Percentiles rank a stretch among this genome's conserved stretches.
These are phyloP conservation scores for Metallyticus violacea DNA, from an alignment of 2,888 invertebrate species.

Conservation along the genomic window DNA sequence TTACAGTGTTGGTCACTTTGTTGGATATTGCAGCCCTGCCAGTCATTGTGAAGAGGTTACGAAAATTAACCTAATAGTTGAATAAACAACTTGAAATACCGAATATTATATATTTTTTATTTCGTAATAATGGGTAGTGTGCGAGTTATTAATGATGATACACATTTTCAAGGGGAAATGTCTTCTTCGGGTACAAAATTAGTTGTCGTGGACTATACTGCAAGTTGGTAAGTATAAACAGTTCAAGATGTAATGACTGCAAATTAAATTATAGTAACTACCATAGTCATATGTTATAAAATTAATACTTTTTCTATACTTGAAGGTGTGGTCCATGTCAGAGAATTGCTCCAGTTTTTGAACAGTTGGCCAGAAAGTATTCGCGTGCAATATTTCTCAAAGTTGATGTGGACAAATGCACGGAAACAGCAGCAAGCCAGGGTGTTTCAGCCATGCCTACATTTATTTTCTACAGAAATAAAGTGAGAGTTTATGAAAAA, in stretches of 20 bases:
- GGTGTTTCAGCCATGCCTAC: constrained; percentile 98
- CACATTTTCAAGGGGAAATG: constrained; percentile 82
- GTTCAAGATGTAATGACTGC: neutral
- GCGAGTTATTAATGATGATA: constrained; percentile 67
- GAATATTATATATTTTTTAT: neutral
- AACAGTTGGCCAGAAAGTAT: constrained; percentile 83
- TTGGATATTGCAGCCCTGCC: neutral
- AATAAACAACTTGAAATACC: neutral
- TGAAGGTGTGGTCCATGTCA: constrained; percentile 97
- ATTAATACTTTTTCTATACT: constrained; percentile 4
- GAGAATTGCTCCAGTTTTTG: constrained; percentile 88
- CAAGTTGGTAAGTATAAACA: constrained; percentile 72
- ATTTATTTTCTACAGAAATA: constrained; percentile 90
- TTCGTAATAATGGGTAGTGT: constrained; percentile 43
- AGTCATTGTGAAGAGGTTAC: neutral
- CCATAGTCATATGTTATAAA: constrained; percentile 19
- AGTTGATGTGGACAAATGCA: constrained; percentile 92
- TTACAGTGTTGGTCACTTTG: neutral
- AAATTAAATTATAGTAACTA: too few relatives aligned
- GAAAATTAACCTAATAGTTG: neutral
- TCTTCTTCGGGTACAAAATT: constrained; percentile 81
- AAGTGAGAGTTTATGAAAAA: constrained; percentile 51
- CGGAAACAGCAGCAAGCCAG: constrained; percentile 81
- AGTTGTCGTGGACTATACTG: constrained; percentile 93
- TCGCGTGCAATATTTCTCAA: constrained; percentile 87